Conservation (phyloP, 2,888 invertebrate genomes). For the Pegoplata infirma region DNA sequence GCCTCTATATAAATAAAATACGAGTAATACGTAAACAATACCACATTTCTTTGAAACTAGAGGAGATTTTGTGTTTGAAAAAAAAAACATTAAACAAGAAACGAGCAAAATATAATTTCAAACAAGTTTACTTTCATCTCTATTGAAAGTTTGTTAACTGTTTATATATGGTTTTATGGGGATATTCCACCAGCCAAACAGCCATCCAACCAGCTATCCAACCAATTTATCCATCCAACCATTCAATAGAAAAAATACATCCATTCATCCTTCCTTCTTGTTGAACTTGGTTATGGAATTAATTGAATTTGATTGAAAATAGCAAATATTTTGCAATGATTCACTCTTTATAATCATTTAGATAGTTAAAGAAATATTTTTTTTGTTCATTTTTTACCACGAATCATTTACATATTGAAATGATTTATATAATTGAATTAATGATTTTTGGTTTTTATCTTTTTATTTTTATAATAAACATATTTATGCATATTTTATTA, state of each 20-base stretch:
- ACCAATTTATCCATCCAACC: too few species aligned
- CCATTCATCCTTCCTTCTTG: slow-evolving; percentile 49
- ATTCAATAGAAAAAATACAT: too few species aligned
- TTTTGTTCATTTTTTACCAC: too few species aligned
- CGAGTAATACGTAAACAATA: background rate
- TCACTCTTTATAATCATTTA: background rate
- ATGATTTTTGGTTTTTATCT: too few species aligned
- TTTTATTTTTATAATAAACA: too few species aligned
- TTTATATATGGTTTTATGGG: slow-evolving; percentile 20
- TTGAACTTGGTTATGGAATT: slow-evolving; percentile 49
- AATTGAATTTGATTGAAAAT: slow-evolving; percentile 50
- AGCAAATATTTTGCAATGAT: background rate
- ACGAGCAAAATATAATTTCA: slow-evolving; percentile 28
- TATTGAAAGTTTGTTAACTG: slow-evolving; percentile 57
- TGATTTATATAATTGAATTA: background rate
- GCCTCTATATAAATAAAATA: slow-evolving; percentile 21
- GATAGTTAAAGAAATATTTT: background rate
- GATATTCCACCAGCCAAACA: slow-evolving; percentile 46
- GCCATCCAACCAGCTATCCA: too few species aligned
- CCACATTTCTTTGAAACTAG: slow-evolving; percentile 41
- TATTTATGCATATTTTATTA: too few species aligned
- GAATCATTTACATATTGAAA: background rate
- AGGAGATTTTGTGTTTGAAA: slow-evolving; percentile 43
- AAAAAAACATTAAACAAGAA: slow-evolving; percentile 27
- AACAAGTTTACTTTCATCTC: slow-evolving; percentile 59